These are phyloP conservation scores for Lepilemur ruficaudatus DNA, from an alignment of 2,797 vertebrate genomes.

Conservation along the genomic window DNA sequence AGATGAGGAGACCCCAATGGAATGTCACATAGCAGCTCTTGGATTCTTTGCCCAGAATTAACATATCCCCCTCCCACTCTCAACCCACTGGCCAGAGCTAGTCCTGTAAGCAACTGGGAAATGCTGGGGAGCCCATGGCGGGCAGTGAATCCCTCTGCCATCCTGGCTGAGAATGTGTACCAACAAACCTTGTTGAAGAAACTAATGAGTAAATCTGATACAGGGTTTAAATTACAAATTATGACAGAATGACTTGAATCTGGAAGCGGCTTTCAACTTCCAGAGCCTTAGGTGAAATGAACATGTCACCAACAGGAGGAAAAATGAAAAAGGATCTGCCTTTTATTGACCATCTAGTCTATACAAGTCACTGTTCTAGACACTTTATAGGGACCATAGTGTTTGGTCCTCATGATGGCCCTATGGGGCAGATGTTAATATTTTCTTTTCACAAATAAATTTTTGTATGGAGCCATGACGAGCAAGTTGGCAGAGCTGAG, in stretches of 20 bases:
- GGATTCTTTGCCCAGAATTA: neutral
- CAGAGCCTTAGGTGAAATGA: neutral
- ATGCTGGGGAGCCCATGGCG: neutral
- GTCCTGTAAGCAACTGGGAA: neutral
- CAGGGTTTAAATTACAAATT: neutral
- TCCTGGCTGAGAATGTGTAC: neutral
- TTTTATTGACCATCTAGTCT: neutral
- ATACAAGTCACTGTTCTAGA: neutral
- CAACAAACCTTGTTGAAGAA: neutral
- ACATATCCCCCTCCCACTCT: neutral
- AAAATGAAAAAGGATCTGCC: neutral
- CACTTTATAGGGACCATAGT: fast-evolving
- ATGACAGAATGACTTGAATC: neutral
- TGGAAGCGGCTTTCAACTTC: neutral
- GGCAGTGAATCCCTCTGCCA: neutral
- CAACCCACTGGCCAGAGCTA: no score
- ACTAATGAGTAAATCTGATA: neutral
- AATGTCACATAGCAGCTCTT: neutral
- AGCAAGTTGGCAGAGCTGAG: neutral
- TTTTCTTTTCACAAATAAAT: neutral
- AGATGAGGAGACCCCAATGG: neutral
- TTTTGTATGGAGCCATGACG: neutral
- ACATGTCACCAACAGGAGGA: neutral
- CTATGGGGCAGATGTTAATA: neutral
- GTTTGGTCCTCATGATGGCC: neutral